Evolutionary conservation across 2,888 invertebrate species (phyloP).

Genomic region (Limnephilus rhombicus): DNA sequence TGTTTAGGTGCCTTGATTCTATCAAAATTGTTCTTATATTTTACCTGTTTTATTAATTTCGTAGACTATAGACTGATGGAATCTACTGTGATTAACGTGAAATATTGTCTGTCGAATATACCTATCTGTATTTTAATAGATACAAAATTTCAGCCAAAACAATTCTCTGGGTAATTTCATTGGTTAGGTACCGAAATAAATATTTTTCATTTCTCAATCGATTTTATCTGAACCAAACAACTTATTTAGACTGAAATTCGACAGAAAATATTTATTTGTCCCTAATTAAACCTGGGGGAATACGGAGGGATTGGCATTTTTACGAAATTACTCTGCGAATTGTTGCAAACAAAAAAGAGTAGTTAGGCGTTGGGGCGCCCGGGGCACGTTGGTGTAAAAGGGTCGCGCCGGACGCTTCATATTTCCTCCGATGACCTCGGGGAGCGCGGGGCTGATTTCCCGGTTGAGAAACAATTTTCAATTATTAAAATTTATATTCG

Average conservation of each 20-base stretch:
- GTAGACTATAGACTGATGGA: too few species aligned
- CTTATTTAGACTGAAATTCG: not conserved
- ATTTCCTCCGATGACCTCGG: constrained; percentile 17
- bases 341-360: constrained; percentile 33
- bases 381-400: constrained; percentile 27
- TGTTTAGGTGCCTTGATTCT: too few species aligned
- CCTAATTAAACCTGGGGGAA: constrained; percentile 20
- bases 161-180: not conserved
- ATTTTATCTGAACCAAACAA: not conserved
- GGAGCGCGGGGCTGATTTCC: constrained; percentile 41
- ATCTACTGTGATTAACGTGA: too few species aligned
- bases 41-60: too few species aligned
- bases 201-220: not conserved
- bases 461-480: constrained; percentile 50
- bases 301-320: not conserved
- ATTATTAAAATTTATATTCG: constrained; percentile 53
- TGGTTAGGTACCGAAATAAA: not conserved
- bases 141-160: too few species aligned
- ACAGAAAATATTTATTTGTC: not conserved
- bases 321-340: constrained; percentile 8
- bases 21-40: too few species aligned
- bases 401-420: constrained; percentile 31
- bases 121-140: too few species aligned
- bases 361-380: constrained; percentile 20
- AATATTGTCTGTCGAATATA: too few species aligned